Percentiles rank a stretch among this genome's conserved stretches.
These are phyloP conservation scores for Picathartes gymnocephalus DNA, from an alignment of 2,113 vertebrate genomes.

Conservation along the genomic window DNA sequence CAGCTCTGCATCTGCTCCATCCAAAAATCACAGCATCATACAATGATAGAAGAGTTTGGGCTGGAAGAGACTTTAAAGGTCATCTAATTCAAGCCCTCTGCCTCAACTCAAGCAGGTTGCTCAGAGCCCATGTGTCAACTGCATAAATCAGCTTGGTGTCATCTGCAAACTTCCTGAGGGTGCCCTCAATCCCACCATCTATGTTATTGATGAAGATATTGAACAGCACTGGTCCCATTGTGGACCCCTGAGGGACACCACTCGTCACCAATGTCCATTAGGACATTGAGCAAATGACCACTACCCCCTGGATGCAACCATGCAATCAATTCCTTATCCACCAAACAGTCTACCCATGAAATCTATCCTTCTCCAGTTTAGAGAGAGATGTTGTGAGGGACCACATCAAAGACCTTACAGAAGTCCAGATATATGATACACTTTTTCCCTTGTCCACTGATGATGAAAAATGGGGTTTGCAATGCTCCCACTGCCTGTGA, in stretches of 20 bases:
- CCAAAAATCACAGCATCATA: neutral
- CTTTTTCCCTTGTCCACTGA: neutral
- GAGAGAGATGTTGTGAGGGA: neutral
- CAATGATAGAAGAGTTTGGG: neutral
- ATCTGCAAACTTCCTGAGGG: neutral
- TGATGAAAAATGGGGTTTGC: neutral
- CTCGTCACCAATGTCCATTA: accelerated
- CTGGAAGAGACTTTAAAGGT: neutral
- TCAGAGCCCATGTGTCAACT: neutral
- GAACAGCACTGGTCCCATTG: neutral
- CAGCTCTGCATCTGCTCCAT: neutral
- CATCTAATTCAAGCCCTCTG: neutral
- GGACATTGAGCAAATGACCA: neutral
- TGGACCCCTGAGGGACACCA: neutral
- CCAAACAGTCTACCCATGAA: neutral
- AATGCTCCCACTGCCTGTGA: neutral
- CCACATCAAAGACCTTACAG: neutral
- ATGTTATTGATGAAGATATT: neutral
- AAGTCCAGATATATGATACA: neutral
- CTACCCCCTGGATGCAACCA: accelerated
- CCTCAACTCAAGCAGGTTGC: neutral
- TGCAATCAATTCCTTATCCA: neutral
- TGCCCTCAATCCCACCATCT: neutral
- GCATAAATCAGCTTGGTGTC: neutral
- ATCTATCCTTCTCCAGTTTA: neutral